Evolutionary conservation across 2,797 vertebrate genomes (phyloP).

Genomic region (Psittacula echo): DNA sequence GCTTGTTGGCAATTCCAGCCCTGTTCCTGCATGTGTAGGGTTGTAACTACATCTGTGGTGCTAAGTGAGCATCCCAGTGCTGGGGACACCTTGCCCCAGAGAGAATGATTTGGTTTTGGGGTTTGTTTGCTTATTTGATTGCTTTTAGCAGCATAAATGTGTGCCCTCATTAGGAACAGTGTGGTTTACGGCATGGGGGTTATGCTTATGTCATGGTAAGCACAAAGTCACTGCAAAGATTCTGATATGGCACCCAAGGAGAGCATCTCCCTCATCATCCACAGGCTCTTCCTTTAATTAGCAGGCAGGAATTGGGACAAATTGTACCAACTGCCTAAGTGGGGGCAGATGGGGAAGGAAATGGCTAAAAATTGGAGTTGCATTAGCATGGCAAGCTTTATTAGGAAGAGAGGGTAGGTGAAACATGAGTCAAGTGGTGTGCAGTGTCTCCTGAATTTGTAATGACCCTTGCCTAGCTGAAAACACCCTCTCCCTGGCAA

Average conservation of each 20-base stretch:
- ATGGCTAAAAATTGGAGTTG: slow-evolving; percentile 1
- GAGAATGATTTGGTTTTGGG: background rate
- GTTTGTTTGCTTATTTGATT: background rate
- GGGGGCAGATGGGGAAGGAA: background rate
- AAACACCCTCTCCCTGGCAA: slow-evolving; percentile 22
- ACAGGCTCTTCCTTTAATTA: slow-evolving; percentile 55
- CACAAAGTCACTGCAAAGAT: background rate
- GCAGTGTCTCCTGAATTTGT: slow-evolving; percentile 32
- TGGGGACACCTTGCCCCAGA: background rate
- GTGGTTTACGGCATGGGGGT: background rate
- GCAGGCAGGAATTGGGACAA: slow-evolving; percentile 44
- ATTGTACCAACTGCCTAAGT: slow-evolving; percentile 16
- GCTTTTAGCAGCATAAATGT: background rate
- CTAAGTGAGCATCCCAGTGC: background rate
- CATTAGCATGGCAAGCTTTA: slow-evolving; percentile 40
- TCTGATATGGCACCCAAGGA: slow-evolving; percentile 17
- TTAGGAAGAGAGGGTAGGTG: slow-evolving; percentile 38
- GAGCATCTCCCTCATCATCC: slow-evolving; percentile 3
- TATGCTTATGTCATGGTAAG: background rate
- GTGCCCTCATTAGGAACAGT: background rate
- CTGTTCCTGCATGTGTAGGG: rapidly evolving
- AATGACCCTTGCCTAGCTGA: slow-evolving; percentile 42
- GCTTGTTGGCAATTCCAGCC: background rate
- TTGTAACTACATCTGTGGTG: background rate
- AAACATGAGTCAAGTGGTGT: background rate